These are phyloP conservation scores for Lepidochitona cinerea DNA, from an alignment of 2,888 invertebrate genomes.

Conservation along the genomic window DNA sequence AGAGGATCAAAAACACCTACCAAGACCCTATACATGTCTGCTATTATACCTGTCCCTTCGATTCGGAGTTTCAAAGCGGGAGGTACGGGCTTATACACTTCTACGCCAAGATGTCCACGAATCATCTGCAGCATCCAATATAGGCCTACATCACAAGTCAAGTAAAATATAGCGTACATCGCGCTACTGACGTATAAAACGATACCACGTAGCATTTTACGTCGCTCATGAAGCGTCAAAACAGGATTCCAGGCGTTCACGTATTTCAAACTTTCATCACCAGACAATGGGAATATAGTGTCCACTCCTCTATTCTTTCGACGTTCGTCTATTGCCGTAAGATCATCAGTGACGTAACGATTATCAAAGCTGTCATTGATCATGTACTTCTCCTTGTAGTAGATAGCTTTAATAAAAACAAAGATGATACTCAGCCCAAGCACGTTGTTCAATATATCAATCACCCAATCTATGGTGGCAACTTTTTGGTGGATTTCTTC, in stretches of 20 bases:
- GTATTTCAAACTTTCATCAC: constrained; percentile 63
- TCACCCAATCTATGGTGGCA: constrained; percentile 22
- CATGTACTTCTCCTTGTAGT: constrained; percentile 58
- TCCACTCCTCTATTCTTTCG: constrained; percentile 57
- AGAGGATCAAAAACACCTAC: constrained; percentile 74
- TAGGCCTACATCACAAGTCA: constrained; percentile 83
- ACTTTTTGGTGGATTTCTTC: constrained; percentile 45
- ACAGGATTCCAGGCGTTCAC: constrained; percentile 68
- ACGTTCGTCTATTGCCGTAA: constrained; percentile 65
- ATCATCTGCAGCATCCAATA: constrained; percentile 81
- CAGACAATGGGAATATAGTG: constrained; percentile 69
- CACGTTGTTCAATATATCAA: constrained; percentile 37
- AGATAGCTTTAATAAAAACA: constrained; percentile 48
- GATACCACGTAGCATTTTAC: constrained; percentile 74
- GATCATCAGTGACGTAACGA: constrained; percentile 62
- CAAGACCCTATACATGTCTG: constrained; percentile 76
- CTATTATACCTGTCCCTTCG: constrained; percentile 79
- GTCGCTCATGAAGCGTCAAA: constrained; percentile 77
- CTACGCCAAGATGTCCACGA: constrained; percentile 70
- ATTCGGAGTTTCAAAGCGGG: constrained; percentile 74
- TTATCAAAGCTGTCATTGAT: constrained; percentile 67
- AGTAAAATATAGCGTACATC: constrained; percentile 81
- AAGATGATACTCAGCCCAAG: constrained; percentile 42
- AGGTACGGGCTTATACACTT: constrained; percentile 56
- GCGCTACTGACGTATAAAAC: constrained; percentile 78